Conservation (phyloP, 2,113 vertebrate species). For the Isichthys henryi region DNA sequence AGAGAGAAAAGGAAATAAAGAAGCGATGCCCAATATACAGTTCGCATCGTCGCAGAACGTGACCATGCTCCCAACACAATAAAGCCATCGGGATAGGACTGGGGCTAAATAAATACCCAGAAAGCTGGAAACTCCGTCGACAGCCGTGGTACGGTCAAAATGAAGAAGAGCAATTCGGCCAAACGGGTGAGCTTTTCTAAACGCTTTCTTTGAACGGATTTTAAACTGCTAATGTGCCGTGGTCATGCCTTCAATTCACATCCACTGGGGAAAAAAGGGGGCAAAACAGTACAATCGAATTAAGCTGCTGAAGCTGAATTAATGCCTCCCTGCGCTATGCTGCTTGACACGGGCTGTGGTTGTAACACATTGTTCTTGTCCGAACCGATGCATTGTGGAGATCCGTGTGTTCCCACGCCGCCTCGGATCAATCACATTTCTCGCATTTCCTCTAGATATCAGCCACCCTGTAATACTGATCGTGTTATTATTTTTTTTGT, state of each 20-base stretch:
- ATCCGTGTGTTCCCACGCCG: not conserved
- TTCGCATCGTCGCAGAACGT: constrained; percentile 2
- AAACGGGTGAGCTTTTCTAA: constrained; percentile 66
- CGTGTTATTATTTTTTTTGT: not conserved
- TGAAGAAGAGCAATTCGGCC: constrained; percentile 77
- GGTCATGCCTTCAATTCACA: not conserved
- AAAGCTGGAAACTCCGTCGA: constrained; percentile 11
- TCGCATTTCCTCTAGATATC: not conserved
- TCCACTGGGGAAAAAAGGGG: not conserved
- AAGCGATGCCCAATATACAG: not conserved
- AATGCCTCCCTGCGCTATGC: not conserved
- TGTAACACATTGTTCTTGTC: constrained; percentile 1
- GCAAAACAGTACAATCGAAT: not conserved
- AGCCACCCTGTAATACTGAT: not conserved
- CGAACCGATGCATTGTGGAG: not conserved
- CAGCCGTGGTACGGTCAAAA: constrained; percentile 36
- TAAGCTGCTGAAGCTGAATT: not conserved
- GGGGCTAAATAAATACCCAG: not conserved
- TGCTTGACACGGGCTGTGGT: not conserved
- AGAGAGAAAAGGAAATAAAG: not conserved
- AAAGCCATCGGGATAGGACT: constrained; percentile 13
- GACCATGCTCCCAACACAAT: constrained; percentile 17
- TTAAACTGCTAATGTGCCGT: not conserved
- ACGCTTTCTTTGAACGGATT: not conserved
- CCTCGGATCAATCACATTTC: not conserved